phyloP scores from a whole-genome alignment of 2,888 invertebrate genomes.

The Scrobipalpa atriplicella region DNA sequence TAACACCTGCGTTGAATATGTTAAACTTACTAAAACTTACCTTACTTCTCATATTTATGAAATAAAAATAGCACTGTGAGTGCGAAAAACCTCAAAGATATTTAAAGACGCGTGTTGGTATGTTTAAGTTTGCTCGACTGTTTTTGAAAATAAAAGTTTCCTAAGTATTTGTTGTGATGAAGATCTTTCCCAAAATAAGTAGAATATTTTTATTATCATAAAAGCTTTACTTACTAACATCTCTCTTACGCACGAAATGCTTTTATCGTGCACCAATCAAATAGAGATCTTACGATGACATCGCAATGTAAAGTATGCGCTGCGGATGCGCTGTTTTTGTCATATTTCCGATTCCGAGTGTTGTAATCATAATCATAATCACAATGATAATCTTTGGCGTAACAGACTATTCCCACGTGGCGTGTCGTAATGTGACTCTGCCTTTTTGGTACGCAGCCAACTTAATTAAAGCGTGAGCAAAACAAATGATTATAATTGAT shows the following conservation, averaged over 20 bases:
- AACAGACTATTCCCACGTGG: slow-evolving; percentile 12
- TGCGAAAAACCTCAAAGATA: too few relatives aligned
- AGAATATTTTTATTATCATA: too few relatives aligned
- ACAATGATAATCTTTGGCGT: slow-evolving; percentile 29
- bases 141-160: too few relatives aligned
- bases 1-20: too few relatives aligned
- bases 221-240: not conserved
- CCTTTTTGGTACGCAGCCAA: not conserved
- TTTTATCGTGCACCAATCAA: not conserved
- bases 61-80: too few relatives aligned
- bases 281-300: not conserved
- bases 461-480: slow-evolving; percentile 15
- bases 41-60: too few relatives aligned
- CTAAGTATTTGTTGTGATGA: too few relatives aligned
- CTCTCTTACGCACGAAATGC: not conserved
- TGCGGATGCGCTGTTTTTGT: slow-evolving; percentile 30
- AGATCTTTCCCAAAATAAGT: too few relatives aligned
- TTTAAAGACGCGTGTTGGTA: too few relatives aligned
- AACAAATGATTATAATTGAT: slow-evolving; percentile 16
- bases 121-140: too few relatives aligned
- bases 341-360: slow-evolving; percentile 27
- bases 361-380: slow-evolving; percentile 22
- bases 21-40: too few relatives aligned
- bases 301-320: slow-evolving; percentile 30
- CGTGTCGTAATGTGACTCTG: slow-evolving; percentile 6